Evolutionary conservation across 2,797 vertebrate species (phyloP).

Genomic region (Alectoris magna): DNA sequence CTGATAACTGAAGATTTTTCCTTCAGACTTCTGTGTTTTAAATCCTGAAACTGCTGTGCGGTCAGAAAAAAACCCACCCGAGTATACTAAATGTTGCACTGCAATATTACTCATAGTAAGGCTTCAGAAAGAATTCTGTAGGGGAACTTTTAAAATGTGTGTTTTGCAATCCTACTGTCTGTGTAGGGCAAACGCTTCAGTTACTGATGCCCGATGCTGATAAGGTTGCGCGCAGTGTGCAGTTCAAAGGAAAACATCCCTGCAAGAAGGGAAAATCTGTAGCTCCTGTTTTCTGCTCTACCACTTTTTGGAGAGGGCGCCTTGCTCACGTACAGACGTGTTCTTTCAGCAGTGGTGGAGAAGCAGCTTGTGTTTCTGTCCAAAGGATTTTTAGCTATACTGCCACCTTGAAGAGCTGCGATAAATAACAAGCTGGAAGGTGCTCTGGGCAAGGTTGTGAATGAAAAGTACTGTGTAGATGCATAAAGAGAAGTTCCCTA

Average conservation of each 20-base stretch:
- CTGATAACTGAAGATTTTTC: not conserved
- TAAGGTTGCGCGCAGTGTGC: not conserved
- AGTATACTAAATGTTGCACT: not conserved
- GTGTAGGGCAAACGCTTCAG: not conserved
- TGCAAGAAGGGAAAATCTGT: not conserved
- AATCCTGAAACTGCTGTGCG: not conserved
- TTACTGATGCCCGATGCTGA: not conserved
- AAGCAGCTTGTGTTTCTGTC: not conserved
- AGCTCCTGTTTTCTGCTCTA: constrained; percentile 14
- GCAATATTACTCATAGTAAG: not conserved
- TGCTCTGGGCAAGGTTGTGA: not conserved
- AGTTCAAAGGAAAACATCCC: not conserved
- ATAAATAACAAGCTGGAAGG: not conserved
- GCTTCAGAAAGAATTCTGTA: not conserved
- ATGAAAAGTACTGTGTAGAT: not conserved
- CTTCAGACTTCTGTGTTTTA: not conserved
- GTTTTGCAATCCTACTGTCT: not conserved
- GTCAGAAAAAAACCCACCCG: not conserved
- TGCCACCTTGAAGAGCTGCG: not conserved
- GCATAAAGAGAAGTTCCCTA: fast-evolving
- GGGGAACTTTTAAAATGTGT: not conserved
- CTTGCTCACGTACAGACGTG: not conserved
- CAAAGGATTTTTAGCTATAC: not conserved
- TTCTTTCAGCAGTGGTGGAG: not conserved
- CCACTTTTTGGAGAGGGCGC: constrained; percentile 22